Percentiles rank a stretch among this genome's conserved stretches.
phyloP scores from a whole-genome alignment of 2,113 vertebrate species.

The Corvus cornix region DNA sequence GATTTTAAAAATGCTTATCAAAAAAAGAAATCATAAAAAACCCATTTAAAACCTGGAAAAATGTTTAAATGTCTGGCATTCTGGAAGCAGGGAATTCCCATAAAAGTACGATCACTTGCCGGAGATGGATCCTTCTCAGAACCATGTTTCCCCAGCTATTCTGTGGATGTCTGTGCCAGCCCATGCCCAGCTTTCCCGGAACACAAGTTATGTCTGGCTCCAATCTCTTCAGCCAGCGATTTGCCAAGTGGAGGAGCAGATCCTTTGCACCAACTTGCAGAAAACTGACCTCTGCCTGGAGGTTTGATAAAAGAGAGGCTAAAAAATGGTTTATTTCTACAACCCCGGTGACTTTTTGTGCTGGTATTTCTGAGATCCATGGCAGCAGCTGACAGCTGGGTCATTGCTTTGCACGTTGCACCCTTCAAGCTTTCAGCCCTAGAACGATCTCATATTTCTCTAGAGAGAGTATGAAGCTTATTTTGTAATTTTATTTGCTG shows the following conservation, averaged over 20 bases:
- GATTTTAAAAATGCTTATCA: not conserved
- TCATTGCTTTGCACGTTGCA: not conserved
- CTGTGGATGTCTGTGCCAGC: not conserved
- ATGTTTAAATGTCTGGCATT: not conserved
- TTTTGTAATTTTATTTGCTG: not conserved
- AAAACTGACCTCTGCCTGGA: not conserved
- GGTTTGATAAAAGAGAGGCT: not conserved
- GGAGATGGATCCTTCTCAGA: not conserved
- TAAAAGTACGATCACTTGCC: fast-evolving
- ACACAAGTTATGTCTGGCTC: not conserved
- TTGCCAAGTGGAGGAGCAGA: not conserved
- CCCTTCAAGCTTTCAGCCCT: not conserved
- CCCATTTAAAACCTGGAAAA: not conserved
- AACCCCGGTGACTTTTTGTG: not conserved
- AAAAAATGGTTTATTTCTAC: not conserved
- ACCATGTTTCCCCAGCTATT: not conserved
- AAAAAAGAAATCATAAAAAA: not conserved
- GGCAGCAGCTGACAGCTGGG: not conserved
- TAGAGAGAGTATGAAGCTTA: not conserved
- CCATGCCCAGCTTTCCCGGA: not conserved
- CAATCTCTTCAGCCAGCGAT: not conserved
- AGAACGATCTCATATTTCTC: not conserved
- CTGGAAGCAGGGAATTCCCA: not conserved
- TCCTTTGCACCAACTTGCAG: not conserved
- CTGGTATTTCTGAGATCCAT: fast-evolving